Percentiles rank a stretch among this genome's conserved stretches.
Conservation (phyloP, 1,140 invertebrate genomes). For the Drosophila persimilis region DNA sequence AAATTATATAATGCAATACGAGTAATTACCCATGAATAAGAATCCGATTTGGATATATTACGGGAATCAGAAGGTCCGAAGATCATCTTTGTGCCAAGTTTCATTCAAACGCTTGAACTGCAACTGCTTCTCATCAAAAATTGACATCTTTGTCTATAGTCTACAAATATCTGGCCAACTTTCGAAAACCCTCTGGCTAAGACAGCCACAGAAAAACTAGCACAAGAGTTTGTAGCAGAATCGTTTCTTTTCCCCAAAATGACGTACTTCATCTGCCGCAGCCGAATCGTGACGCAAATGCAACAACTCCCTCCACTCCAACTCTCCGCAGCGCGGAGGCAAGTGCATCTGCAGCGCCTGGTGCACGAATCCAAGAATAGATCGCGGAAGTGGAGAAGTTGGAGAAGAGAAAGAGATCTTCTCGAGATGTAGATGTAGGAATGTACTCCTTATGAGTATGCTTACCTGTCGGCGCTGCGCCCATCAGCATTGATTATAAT, state of each 20-base stretch:
- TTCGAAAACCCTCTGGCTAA: too few relatives aligned
- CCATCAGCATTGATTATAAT: background rate
- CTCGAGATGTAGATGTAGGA: background rate
- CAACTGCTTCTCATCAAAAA: too few relatives aligned
- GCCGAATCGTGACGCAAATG: conserved; percentile 55
- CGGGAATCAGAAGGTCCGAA: too few relatives aligned
- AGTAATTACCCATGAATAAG: too few relatives aligned
- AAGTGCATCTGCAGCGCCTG: conserved; percentile 46
- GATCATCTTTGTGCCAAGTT: too few relatives aligned
- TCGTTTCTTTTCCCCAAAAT: conserved; percentile 36
- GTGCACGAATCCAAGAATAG: conserved; percentile 49
- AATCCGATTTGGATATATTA: background rate
- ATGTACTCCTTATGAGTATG: background rate
- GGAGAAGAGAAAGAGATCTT: conserved; percentile 6
- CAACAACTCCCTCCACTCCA: conserved; percentile 43
- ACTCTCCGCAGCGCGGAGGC: background rate
- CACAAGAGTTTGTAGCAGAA: conserved; percentile 21
- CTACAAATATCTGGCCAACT: too few relatives aligned
- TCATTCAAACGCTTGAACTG: too few relatives aligned
- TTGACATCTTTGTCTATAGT: too few relatives aligned
- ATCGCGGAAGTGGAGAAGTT: conserved; percentile 54
- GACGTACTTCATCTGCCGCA: conserved; percentile 55
- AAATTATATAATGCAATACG: too few relatives aligned
- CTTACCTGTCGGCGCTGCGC: too few relatives aligned
- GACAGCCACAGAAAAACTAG: conserved; percentile 1